Percentiles rank a stretch among this genome's conserved stretches.
Evolutionary conservation across 2,888 invertebrate genomes (phyloP).

Genomic region (Parelbella ahira): DNA sequence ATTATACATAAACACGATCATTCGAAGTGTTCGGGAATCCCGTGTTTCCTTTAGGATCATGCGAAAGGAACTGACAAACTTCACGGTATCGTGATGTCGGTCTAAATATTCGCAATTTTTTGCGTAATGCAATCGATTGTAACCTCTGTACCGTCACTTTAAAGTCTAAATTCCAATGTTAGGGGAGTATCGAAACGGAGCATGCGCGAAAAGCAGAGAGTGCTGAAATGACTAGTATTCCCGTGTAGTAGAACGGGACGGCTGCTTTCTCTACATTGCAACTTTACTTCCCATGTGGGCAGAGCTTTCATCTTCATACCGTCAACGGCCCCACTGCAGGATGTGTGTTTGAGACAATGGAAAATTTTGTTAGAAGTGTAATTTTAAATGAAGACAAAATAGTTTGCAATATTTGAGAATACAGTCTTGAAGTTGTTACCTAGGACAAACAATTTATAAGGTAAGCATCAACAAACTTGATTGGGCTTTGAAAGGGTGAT

Average conservation of each 20-base stretch:
- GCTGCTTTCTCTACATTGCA: slow-evolving; percentile 28
- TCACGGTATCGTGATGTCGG: slow-evolving; percentile 1
- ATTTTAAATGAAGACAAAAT: too few relatives aligned
- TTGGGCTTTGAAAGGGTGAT: too few relatives aligned
- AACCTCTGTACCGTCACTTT: slow-evolving; percentile 34
- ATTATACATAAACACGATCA: slow-evolving; percentile 11
- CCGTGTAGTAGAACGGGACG: slow-evolving; percentile 37
- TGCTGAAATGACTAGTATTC: slow-evolving; percentile 22
- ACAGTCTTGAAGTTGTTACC: too few relatives aligned
- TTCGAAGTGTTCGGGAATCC: slow-evolving; percentile 24
- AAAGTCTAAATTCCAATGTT: slow-evolving; percentile 44
- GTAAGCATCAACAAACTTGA: too few relatives aligned
- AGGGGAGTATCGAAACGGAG: slow-evolving; percentile 41
- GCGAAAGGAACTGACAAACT: slow-evolving; percentile 48
- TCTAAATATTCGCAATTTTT: slow-evolving; percentile 11
- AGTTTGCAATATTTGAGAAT: too few relatives aligned
- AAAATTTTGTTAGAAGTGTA: too few relatives aligned
- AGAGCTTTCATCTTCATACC: too few relatives aligned
- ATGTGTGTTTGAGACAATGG: too few relatives aligned
- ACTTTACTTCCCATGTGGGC: slow-evolving; percentile 22
- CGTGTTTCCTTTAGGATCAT: slow-evolving; percentile 35
- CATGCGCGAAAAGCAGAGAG: slow-evolving; percentile 69
- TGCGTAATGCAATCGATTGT: slow-evolving; percentile 17
- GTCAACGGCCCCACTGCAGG: too few relatives aligned
- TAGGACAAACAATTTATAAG: too few relatives aligned